These are phyloP conservation scores for Bombus consobrinus DNA, from an alignment of 1,140 invertebrate genomes.

Conservation along the genomic window DNA sequence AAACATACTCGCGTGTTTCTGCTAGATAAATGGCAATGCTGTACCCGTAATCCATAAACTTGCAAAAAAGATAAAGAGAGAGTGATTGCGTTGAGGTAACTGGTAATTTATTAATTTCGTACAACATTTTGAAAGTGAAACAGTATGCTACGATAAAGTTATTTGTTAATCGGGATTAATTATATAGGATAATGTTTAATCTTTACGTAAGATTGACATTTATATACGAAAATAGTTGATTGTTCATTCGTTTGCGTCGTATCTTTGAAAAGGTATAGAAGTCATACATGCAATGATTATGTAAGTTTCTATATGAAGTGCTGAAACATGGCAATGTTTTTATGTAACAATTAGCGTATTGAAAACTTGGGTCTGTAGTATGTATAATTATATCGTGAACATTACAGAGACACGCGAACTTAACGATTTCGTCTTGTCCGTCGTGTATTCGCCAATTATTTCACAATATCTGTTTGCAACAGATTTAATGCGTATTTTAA, in stretches of 20 bases:
- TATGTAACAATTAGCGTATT: slow-evolving; percentile 54
- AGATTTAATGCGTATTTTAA: slow-evolving; percentile 40
- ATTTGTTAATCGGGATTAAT: slow-evolving; percentile 6
- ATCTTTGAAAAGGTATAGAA: background rate
- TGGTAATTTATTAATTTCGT: slow-evolving; percentile 21
- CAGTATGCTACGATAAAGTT: slow-evolving; percentile 39
- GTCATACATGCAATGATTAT: slow-evolving; percentile 36
- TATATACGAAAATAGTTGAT: background rate
- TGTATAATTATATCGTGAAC: slow-evolving; percentile 1
- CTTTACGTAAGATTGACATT: background rate
- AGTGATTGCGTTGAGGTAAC: slow-evolving; percentile 4
- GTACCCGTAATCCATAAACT: background rate
- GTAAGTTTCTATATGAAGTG: slow-evolving; percentile 51
- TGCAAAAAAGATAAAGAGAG: background rate
- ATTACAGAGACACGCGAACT: slow-evolving; percentile 43
- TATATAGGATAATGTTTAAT: background rate
- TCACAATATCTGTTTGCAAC: slow-evolving; percentile 3
- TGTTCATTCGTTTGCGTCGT: slow-evolving; percentile 2
- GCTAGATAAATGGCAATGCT: background rate
- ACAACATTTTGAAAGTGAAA: slow-evolving; percentile 29
- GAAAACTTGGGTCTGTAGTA: slow-evolving; percentile 42
- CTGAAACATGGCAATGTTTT: slow-evolving; percentile 54
- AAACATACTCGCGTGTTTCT: background rate
- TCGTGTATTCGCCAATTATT: background rate
- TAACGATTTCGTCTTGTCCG: slow-evolving; percentile 12